phyloP scores from a whole-genome alignment of 2,113 vertebrate species.

The Scophthalmus maximus region DNA sequence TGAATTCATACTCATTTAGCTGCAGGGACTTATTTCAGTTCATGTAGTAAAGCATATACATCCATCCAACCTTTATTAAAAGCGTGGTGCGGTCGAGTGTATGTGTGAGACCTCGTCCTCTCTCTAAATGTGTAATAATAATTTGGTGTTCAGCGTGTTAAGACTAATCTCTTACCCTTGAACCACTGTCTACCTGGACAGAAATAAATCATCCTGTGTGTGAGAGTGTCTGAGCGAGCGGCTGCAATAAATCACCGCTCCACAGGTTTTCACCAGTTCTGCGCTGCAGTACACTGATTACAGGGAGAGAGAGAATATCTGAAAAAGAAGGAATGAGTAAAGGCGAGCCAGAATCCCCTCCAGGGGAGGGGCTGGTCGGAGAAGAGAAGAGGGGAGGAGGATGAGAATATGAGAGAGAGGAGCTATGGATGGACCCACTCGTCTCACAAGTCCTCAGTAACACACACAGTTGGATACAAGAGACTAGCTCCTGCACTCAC shows the following conservation, averaged over 20 bases:
- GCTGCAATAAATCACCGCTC: conserved; percentile 70
- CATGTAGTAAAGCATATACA: too few species aligned
- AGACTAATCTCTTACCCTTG: conserved; percentile 61
- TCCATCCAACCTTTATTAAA: too few species aligned
- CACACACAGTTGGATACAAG: not conserved
- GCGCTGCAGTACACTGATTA: conserved; percentile 53
- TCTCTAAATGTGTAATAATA: conserved; percentile 54
- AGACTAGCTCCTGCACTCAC: too few species aligned
- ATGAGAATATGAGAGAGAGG: not conserved
- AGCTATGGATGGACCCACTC: not conserved
- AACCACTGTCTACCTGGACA: conserved; percentile 56
- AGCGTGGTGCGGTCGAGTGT: not conserved
- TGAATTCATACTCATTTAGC: too few species aligned
- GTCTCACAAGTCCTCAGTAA: not conserved
- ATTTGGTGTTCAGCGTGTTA: conserved; percentile 59
- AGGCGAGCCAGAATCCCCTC: not conserved
- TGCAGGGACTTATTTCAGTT: too few species aligned
- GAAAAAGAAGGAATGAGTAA: not conserved
- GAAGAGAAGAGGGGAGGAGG: not conserved
- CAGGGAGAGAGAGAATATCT: conserved; percentile 1
- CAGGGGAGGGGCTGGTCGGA: not conserved
- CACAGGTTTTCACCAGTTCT: conserved; percentile 35
- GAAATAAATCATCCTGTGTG: conserved; percentile 60
- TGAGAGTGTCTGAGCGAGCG: conserved; percentile 37
- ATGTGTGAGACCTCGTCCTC: conserved; percentile 16